These are phyloP conservation scores for Esox masquinongy DNA, from an alignment of 2,797 vertebrate genomes.

Conservation along the genomic window DNA sequence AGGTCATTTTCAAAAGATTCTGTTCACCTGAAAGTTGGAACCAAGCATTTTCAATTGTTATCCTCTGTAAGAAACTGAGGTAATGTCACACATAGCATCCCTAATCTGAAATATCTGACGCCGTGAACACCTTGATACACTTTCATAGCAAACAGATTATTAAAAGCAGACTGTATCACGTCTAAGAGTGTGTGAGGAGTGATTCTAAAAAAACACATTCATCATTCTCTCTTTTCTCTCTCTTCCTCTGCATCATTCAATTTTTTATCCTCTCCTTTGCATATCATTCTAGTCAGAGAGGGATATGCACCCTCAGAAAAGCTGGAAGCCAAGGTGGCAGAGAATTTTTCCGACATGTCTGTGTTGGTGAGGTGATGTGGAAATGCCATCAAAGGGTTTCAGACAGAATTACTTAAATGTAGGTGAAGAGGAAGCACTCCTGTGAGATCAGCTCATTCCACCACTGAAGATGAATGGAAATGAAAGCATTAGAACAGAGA, in stretches of 20 bases:
- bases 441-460: conserved; percentile 1
- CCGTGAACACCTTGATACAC: neutral
- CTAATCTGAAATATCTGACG: neutral
- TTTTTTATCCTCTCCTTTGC: neutral
- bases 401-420: neutral
- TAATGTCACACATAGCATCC: neutral
- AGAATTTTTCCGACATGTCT: neutral
- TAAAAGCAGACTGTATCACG: neutral
- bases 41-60: neutral
- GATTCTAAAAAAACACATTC: neutral
- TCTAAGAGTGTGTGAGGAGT: neutral
- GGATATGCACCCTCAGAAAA: neutral
- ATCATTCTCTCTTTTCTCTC: neutral
- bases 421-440: conserved; percentile 3
- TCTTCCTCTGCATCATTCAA: neutral
- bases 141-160: neutral
- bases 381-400: neutral
- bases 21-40: too few relatives aligned
- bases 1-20: neutral
- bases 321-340: neutral
- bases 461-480: neutral
- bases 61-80: neutral
- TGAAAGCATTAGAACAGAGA: neutral
- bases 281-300: neutral
- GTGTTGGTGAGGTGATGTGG: neutral